Conservation (phyloP, 37 sponge, comb jelly and placozoan genomes). For the Aphrocallistes beatrix region DNA sequence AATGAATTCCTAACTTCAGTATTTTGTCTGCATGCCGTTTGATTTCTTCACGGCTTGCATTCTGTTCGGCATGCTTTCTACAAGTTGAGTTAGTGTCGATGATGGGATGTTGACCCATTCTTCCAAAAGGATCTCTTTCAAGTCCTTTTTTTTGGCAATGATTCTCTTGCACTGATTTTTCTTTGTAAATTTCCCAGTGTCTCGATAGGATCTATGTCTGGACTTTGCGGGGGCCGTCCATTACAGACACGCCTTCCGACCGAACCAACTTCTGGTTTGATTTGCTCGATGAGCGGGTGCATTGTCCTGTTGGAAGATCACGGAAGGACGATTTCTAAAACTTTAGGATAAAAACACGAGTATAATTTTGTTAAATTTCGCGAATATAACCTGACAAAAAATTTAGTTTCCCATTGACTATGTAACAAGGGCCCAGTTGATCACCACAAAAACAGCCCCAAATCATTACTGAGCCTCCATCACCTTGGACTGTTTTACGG, state of each 20-base stretch:
- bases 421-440: background rate
- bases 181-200: background rate
- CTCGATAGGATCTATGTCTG: background rate
- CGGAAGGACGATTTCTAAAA: background rate
- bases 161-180: background rate
- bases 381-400: background rate
- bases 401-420: background rate
- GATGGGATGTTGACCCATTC: background rate
- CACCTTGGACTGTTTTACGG: background rate
- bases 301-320: background rate
- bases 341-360: background rate
- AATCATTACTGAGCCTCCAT: background rate
- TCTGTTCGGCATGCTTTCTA: background rate
- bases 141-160: background rate
- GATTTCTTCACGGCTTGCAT: background rate
- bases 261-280: background rate
- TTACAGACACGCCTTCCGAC: background rate
- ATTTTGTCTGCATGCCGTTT: background rate
- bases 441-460: background rate
- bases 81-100: background rate
- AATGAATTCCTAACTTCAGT: too few species aligned
- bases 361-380: background rate
- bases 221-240: background rate
- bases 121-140: background rate
- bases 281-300: background rate